Evolutionary conservation across 1,140 invertebrate species (phyloP).

Genomic region (Rhagoletis zephyria): DNA sequence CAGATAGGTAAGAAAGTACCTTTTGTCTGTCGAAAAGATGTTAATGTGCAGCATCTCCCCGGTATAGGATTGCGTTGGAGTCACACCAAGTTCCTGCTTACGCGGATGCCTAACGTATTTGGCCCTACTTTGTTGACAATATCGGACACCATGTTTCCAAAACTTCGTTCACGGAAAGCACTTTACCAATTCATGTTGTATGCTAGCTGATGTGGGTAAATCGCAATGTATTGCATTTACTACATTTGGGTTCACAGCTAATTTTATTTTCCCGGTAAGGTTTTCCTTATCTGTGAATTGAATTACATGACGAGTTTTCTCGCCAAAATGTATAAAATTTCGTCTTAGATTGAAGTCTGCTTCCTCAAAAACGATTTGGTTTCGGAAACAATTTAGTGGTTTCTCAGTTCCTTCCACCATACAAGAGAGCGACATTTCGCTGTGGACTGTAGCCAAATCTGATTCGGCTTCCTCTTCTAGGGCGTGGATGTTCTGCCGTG

Average conservation of each 20-base stretch:
- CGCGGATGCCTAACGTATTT: not conserved
- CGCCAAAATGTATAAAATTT: not conserved
- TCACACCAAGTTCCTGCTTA: not conserved
- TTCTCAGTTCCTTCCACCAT: too few relatives aligned
- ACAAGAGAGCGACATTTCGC: too few relatives aligned
- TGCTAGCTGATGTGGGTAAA: not conserved
- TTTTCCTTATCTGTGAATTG: too few relatives aligned
- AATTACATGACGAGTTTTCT: too few relatives aligned
- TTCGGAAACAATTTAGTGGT: too few relatives aligned
- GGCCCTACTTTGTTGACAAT: not conserved
- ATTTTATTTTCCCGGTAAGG: too few relatives aligned
- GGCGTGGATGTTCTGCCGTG: too few relatives aligned
- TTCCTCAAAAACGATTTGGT: not conserved
- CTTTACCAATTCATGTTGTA: constrained; percentile 17
- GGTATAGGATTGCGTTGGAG: not conserved
- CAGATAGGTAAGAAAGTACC: too few relatives aligned
- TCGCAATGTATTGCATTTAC: not conserved
- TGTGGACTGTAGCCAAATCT: too few relatives aligned
- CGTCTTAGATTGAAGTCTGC: not conserved
- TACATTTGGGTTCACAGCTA: too few relatives aligned
- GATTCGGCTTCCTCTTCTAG: too few relatives aligned
- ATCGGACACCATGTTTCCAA: not conserved
- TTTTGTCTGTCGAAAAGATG: not conserved
- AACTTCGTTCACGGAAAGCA: constrained; percentile 22
- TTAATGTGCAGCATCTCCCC: not conserved